Base-by-base conservation (phyloP, 1,140 invertebrate genomes). In the Popillia japonica region DNA sequence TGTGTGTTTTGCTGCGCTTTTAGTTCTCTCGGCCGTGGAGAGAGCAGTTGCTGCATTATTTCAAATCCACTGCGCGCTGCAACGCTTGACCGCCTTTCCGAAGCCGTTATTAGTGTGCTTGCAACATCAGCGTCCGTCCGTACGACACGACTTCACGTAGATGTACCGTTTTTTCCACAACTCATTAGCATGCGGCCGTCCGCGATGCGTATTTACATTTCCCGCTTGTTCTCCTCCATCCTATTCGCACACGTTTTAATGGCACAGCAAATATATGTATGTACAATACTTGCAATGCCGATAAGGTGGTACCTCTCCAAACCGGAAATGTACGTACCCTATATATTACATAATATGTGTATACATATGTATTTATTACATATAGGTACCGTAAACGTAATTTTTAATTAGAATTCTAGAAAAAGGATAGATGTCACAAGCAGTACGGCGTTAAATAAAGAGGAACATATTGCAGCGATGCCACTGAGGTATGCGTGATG, bases 51-150 rank as follows among this genome's bases (percentile, higher is more conserved):
- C 61, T 64, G 61, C 61, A 64, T 64, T 64, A 64, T 64, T 64
- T 64, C 61, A 20, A 64, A 23, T 22, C 61, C 11, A 64, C 23
- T 64, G 61, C 61, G 61, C 61, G 61, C 11, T 64, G 61, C 61
- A 64, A 64, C 61, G 61, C 61, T 64, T 64, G 61, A 64, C 61
- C 61, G 61, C 61, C 17, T 64, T 64, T 64, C 61, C 61, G 61
- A 64, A 64, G 61, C 61, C 61, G 61, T 64, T 64, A 64, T 64
- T 64, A 64, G n/a, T 8, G 61, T 20, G 61, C 61, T 64, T 64
- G 61, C 61, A 64, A 22, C 61, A 64, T 64, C 61, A 11, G 17
- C 61, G 22, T 64, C n/a, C n/a, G n/a, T n/a, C n/a, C n/a, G n/a
- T n/a, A n/a, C n/a, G n/a, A n/a, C n/a, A n/a, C 61, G 61, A 27